phyloP scores from a whole-genome alignment of 2,113 vertebrate genomes.

The Formicarius rufipectus region DNA sequence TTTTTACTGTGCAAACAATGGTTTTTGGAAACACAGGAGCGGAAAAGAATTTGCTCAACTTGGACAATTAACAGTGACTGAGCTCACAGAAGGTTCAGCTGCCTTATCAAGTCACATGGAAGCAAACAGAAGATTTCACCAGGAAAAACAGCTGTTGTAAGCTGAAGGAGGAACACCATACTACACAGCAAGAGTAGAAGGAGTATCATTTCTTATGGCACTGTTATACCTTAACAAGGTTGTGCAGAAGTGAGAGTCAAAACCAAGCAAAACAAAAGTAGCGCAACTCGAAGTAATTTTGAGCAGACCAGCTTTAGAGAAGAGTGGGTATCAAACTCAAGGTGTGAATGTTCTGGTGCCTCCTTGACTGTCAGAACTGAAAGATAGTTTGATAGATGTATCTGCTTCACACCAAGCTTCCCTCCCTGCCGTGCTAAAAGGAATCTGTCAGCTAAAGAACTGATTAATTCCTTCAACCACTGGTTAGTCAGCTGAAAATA shows the following conservation, averaged over 20 bases:
- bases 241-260: not conserved
- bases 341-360: not conserved
- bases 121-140: not conserved
- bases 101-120: not conserved
- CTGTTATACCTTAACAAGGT: not conserved
- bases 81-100: not conserved
- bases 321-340: not conserved
- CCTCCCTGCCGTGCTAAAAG: not conserved
- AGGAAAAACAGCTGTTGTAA: not conserved
- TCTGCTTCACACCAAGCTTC: not conserved
- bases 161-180: not conserved
- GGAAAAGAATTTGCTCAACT: not conserved
- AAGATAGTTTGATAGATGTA: not conserved
- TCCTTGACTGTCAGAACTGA: not conserved
- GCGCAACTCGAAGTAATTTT: not conserved
- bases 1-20: not conserved
- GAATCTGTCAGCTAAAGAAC: slow-evolving; percentile 6
- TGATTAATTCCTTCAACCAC: not conserved
- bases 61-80: not conserved
- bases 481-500: not conserved
- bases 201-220: not conserved
- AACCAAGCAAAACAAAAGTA: not conserved
- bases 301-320: not conserved
- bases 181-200: not conserved
- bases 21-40: not conserved